Evolutionary conservation across 2,888 invertebrate genomes (phyloP), one percentile per base, ranked within the genome.

Genomic region (Stictocephala bisonia): DNA sequence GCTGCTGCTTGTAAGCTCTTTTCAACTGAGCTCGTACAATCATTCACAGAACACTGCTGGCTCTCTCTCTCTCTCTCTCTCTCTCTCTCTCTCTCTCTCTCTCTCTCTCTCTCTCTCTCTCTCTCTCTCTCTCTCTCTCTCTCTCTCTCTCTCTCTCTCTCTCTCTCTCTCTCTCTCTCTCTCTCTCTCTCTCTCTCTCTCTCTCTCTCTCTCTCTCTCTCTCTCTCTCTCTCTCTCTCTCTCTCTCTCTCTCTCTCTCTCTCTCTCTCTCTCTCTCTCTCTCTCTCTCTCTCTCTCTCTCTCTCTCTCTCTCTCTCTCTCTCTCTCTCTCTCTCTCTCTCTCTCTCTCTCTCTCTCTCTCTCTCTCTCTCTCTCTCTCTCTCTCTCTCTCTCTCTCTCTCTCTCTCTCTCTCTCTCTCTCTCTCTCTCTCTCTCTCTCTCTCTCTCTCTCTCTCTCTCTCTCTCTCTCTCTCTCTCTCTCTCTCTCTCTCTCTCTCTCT

Each of bases 191-290:
- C 35, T 35, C 35, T 35, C 35, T 35, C 35, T 35, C 35, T 35
- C 35, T 35, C 35, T 35, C 35, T 35, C 35, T 35, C 35, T 35
- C 35, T 35, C 35, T 35, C 35, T 35, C 35, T 35, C 35, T 35
- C 35, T 35, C 35, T 35, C 35, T 35, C 35, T 35, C 35, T 35
- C 35, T 35, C 35, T 35, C 35, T 35, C 35, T 35, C 35, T 35
- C 35, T 35, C 35, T 35, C 35, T 35, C 35, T 35, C 35, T 35
- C 35, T 35, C 35, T 35, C 35, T 35, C 35, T 35, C 35, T 50
- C 50, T 50, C 50, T 50, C 50, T 50, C 50, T 50, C 50, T 50
- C 50, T 50, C 50, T 50, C 50, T 50, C 50, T 50, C 50, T 50
- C 50, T 50, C 50, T 50, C 50, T 50, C 50, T 50, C 50, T 50